Base-by-base conservation (phyloP, 2,113 vertebrate genomes). In the Tachycineta bicolor region DNA sequence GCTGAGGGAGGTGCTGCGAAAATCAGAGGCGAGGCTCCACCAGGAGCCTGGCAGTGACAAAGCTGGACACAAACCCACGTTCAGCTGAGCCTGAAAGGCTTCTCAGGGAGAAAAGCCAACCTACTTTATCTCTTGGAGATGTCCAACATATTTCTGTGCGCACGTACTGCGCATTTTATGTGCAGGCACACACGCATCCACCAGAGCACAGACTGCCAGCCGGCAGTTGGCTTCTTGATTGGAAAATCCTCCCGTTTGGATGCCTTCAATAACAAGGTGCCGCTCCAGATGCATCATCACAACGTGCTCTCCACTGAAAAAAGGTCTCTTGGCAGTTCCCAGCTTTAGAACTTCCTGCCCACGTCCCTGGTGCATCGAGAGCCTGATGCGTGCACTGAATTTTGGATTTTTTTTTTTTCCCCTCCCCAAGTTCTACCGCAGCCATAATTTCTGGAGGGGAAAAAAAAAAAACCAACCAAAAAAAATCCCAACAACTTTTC, bases 241-340 rank as follows among this genome's bases (percentile, higher is more conserved):
- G 80, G 37, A 82, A 91, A 94, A 85, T 2, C 33, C 23, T 64
- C 44, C 15, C 33, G 28, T 69, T 94, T 39, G 53, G 41, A 82
- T 47, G 52, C 82, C 75, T 62, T 76, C 43, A 83, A 70, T 24
- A n/a, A 46, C 50, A 85, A 89, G 67, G 37, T 56, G 5, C 53
- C 1, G 0, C 11, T 87, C 90, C 88, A 93, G 55, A 58, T n/a
- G n/a, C 84, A 89, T n/a, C 94, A 83, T 14, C 69, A 50, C 31
- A 59, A 53, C 0, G 4, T 41, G 39, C 43, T 75, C 70, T 64
- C 55, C 70, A 6, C 65, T 33, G 47, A 41, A 34, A 26, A 88
- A 82, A 69, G 22, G 15, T 53, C 83, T 73, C 89, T 12, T 93
- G 82, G 80, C 84, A 83, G 8, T 9, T 92, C 52, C 85, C 75